Percentiles rank a stretch among this genome's conserved stretches.
Evolutionary conservation across 2,888 invertebrate genomes (phyloP).

Genomic region (Diaphora mendica): DNA sequence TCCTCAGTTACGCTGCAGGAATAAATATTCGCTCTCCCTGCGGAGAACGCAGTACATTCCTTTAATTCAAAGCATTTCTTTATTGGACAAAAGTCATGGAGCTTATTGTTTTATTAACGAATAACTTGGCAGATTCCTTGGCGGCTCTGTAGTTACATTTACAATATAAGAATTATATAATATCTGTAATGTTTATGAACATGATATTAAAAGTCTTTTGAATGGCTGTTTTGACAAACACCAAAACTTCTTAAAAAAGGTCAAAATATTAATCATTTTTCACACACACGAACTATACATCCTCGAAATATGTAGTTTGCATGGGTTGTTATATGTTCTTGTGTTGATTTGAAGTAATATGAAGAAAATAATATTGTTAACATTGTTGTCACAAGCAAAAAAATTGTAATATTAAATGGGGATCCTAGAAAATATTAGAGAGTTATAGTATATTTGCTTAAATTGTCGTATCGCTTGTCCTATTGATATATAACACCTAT

Average conservation of each 20-base stretch:
- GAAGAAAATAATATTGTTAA: too few species aligned
- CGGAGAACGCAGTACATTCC: slow-evolving; percentile 71
- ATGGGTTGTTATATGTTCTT: background rate
- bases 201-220: background rate
- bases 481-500: too few species aligned
- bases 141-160: slow-evolving; percentile 44
- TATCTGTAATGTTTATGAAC: background rate
- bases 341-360: background rate
- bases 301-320: too few species aligned
- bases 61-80: slow-evolving; percentile 78
- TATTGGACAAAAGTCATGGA: slow-evolving; percentile 76
- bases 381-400: background rate
- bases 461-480: too few species aligned
- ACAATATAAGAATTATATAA: slow-evolving; percentile 29
- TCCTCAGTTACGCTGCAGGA: slow-evolving; percentile 77
- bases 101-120: slow-evolving; percentile 77
- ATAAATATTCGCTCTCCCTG: slow-evolving; percentile 76
- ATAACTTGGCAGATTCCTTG: slow-evolving; percentile 63
- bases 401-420: too few species aligned
- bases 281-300: background rate
- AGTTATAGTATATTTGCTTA: too few species aligned
- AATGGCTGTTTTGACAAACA: background rate
- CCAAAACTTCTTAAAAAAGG: background rate
- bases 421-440: too few species aligned
- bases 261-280: background rate